These are phyloP conservation scores for Campylomormyrus numenius DNA, from an alignment of 2,113 vertebrate species.

Conservation along the genomic window DNA sequence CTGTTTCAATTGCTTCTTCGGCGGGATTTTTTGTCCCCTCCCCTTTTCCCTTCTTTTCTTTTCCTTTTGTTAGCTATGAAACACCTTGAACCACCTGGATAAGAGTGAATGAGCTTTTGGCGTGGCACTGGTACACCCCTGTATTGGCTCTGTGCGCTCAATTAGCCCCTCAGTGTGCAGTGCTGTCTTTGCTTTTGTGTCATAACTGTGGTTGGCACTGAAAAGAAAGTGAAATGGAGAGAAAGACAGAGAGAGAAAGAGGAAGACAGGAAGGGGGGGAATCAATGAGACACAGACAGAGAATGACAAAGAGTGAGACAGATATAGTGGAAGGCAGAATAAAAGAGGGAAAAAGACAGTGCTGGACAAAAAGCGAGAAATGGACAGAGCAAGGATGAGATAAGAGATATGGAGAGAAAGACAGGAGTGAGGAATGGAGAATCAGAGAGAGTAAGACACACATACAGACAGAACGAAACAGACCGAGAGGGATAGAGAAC, in stretches of 20 bases:
- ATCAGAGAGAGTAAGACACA: not conserved
- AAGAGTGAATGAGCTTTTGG: not conserved
- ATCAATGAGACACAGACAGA: not conserved
- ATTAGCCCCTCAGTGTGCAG: not conserved
- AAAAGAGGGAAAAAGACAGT: not conserved
- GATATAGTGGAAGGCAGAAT: not conserved
- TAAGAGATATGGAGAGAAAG: not conserved
- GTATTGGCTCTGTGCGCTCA: not conserved
- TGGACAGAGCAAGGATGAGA: not conserved
- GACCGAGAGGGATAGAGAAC: not conserved
- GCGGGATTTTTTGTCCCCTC: constrained; percentile 6
- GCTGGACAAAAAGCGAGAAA: not conserved
- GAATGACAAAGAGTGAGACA: not conserved
- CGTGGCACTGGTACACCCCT: not conserved
- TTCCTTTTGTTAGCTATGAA: not conserved
- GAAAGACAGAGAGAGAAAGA: not conserved
- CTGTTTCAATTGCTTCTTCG: constrained; percentile 16
- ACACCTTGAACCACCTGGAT: not conserved
- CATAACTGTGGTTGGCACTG: not conserved
- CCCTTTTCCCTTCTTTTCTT: constrained; percentile 1
- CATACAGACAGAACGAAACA: not conserved
- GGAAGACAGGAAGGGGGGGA: not conserved
- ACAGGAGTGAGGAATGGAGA: not conserved
- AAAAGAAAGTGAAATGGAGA: too few relatives aligned
- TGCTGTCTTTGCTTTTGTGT: not conserved